These are phyloP conservation scores for Gavia stellata DNA, from an alignment of 2,113 vertebrate species.

Conservation along the genomic window DNA sequence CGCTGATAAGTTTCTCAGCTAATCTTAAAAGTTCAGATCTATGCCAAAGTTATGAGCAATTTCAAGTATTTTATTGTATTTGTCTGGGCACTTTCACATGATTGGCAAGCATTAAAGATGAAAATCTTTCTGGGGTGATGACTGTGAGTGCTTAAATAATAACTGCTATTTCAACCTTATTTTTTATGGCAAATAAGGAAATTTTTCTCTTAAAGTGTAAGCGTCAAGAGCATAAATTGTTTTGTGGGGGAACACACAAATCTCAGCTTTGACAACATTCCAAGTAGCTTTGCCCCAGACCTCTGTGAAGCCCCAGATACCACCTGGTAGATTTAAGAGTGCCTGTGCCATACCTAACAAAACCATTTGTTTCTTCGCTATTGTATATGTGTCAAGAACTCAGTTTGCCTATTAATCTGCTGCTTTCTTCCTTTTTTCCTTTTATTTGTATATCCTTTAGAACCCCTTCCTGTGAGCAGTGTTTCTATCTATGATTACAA, in stretches of 20 bases:
- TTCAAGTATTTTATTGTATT: neutral
- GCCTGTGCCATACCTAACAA: neutral
- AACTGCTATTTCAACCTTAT: neutral
- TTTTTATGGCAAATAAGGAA: neutral
- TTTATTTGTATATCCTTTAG: slow-evolving; percentile 63
- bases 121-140: neutral
- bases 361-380: neutral
- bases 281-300: neutral
- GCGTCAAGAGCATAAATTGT: neutral
- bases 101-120: neutral
- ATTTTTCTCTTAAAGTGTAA: neutral
- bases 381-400: neutral
- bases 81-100: neutral
- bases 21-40: neutral
- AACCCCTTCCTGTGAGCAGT: slow-evolving; percentile 85
- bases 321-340: neutral
- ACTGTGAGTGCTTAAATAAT: neutral
- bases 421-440: neutral
- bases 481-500: slow-evolving; percentile 87
- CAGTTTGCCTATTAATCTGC: neutral
- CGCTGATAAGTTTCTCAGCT: neutral
- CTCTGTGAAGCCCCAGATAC: neutral
- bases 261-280: neutral
- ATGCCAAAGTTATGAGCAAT: neutral
- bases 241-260: neutral